A percentile compares a stretch with the other conserved stretches of the same genome.
Evolutionary conservation across 23 tunicate species (phyloP).

Genomic region (Styela clava): DNA sequence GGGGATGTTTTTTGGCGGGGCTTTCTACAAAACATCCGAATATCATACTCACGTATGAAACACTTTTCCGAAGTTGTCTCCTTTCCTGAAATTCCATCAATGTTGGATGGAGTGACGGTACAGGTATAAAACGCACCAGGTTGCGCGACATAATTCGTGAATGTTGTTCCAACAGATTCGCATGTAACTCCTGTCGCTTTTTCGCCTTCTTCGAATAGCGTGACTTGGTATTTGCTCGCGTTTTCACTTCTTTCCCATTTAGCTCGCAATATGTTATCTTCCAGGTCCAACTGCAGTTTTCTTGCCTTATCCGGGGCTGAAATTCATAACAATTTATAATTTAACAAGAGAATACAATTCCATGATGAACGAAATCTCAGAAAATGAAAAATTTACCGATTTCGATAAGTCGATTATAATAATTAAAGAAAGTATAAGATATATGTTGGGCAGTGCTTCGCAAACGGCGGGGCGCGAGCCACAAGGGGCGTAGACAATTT

Average conservation of each 20-base stretch:
- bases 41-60: not conserved
- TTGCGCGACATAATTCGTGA: not conserved
- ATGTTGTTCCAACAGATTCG: not conserved
- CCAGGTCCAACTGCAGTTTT: not conserved
- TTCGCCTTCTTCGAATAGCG: not conserved
- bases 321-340: too few relatives aligned
- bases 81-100: not conserved
- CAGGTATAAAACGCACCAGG: not conserved
- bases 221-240: not conserved
- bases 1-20: too few relatives aligned
- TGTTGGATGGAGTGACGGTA: not conserved
- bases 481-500: too few relatives aligned
- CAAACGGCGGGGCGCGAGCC: too few relatives aligned
- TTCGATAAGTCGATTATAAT: too few relatives aligned
- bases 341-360: too few relatives aligned
- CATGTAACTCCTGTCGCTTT: not conserved
- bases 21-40: too few relatives aligned
- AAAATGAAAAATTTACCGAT: too few relatives aligned
- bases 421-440: too few relatives aligned
- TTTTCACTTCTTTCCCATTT: not conserved
- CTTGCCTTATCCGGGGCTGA: not conserved
- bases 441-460: too few relatives aligned
- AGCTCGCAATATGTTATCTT: not conserved
- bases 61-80: not conserved
- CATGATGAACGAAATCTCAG: too few relatives aligned